Percentiles rank a stretch among this genome's conserved stretches.
Conservation (phyloP, 2,113 vertebrate species). For the Chiloscyllium plagiosum region DNA sequence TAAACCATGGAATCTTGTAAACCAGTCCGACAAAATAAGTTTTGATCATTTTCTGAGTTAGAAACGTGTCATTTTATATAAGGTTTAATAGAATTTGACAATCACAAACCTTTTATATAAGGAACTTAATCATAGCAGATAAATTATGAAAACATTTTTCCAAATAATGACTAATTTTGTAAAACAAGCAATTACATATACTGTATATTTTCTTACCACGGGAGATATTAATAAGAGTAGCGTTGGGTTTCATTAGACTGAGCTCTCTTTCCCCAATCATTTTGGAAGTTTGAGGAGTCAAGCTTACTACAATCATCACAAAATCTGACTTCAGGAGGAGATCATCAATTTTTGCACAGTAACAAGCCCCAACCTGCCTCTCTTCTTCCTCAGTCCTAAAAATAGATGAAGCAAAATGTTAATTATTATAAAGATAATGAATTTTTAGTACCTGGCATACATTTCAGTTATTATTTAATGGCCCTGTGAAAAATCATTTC, state of each 20-base stretch:
- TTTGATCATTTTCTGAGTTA: background rate
- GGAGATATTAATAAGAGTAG: slow-evolving; percentile 65
- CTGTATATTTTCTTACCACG: slow-evolving; percentile 53
- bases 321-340: slow-evolving; percentile 65
- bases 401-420: background rate
- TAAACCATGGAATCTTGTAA: background rate
- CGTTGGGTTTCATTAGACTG: slow-evolving; percentile 61
- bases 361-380: slow-evolving; percentile 56
- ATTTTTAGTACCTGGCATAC: background rate
- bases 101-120: background rate
- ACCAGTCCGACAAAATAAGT: background rate
- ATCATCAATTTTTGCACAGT: slow-evolving; percentile 59
- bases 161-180: background rate
- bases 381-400: slow-evolving; percentile 61
- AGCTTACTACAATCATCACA: slow-evolving; percentile 58
- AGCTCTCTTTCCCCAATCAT: slow-evolving; percentile 63
- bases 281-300: slow-evolving; percentile 55
- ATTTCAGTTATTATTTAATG: background rate
- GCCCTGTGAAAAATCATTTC: background rate
- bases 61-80: background rate
- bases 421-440: background rate
- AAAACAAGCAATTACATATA: background rate
- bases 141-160: background rate
- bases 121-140: background rate
- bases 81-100: background rate